A percentile compares a stretch with the other conserved stretches of the same genome.
Conservation (phyloP, 2,113 vertebrate genomes). For the Gadus chalcogrammus region DNA sequence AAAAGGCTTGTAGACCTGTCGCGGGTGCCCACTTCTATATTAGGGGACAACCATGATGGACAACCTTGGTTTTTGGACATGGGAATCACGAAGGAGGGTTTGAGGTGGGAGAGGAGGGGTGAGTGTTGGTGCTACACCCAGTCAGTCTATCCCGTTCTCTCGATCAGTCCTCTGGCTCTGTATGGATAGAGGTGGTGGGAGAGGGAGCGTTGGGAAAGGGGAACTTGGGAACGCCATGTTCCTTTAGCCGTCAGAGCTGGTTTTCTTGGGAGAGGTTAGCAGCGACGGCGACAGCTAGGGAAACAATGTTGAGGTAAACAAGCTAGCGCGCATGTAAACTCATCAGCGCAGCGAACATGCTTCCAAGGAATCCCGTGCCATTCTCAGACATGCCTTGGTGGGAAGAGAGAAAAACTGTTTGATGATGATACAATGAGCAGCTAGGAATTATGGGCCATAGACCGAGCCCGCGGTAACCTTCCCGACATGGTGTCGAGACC, state of each 20-base stretch:
- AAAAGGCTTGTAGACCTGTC: constrained; percentile 42
- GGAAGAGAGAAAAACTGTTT: constrained; percentile 39
- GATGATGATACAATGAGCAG: constrained; percentile 23
- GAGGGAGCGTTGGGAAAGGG: too few relatives aligned
- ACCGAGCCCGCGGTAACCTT: constrained; percentile 11
- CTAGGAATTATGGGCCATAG: constrained; percentile 14
- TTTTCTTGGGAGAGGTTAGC: constrained; percentile 2
- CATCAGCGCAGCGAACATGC: constrained; percentile 36
- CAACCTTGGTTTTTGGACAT: constrained; percentile 26
- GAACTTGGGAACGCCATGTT: constrained; percentile 32
- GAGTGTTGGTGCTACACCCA: not conserved
- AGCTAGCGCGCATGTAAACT: constrained; percentile 49
- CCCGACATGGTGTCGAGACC: constrained; percentile 49
- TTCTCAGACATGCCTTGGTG: constrained; percentile 26
- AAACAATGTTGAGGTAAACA: constrained; percentile 55
- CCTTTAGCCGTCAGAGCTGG: constrained; percentile 19
- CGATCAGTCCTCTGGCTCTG: not conserved
- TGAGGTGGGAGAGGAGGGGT: too few relatives aligned
- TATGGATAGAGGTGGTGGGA: not conserved
- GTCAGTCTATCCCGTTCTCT: too few relatives aligned
- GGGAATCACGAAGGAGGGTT: constrained; percentile 2
- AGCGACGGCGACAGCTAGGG: constrained; percentile 39
- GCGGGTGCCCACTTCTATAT: constrained; percentile 54
- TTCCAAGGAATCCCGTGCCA: constrained; percentile 42
- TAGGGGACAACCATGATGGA: constrained; percentile 49